Evolutionary conservation across 2,888 invertebrate genomes (phyloP), one percentile per base, ranked within the genome.

Genomic region (Andrena hattorfiana): DNA sequence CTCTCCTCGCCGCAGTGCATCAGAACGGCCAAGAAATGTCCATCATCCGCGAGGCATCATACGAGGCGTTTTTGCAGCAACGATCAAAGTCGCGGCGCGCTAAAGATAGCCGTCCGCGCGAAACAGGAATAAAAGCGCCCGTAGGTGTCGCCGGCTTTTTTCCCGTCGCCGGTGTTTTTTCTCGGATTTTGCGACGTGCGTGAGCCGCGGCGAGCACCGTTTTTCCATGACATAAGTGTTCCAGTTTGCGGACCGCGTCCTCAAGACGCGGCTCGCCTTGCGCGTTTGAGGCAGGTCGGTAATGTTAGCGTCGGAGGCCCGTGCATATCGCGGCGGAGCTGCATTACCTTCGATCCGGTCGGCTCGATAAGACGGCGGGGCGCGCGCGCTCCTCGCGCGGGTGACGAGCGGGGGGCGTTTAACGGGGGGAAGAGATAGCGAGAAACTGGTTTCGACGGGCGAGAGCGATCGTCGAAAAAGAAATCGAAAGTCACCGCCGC

Each of bases 241-340:
- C 80, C 76, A 78, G 79, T 84, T 84, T 76, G 68, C 76, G 71
- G 67, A 72, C 68, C 68, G 74, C 80, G 80, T 77, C 72, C 75
- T 76, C 75, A 83, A 83, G 68, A 81, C 70, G 77, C 67, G 77
- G 28, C 64, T 77, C 62, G 76, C 74, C 73, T 71, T 69, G 73
- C 69, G 26, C 70, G 81, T 87, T 92, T 92, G 91, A 92, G 92
- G 92, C 91, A 92, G 92, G 92, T 92, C 92, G 92, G 92, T 87
- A 90, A 90, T 87, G 89, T 87, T 88, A 89, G 86, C 81, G 63
- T 83, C 23, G 74, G 76, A 85, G 71, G 69, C 48, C 42, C 42
- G 42, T 72, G 71, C 79, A 84, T 86, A 80, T 84, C 82, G 85
- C 86, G 88, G 77, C 85, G 88, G 84, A 89, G 87, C 89, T 88